Evolutionary conservation across 2,113 vertebrate genomes (phyloP).

Genomic region (Psittacara wagleri): DNA sequence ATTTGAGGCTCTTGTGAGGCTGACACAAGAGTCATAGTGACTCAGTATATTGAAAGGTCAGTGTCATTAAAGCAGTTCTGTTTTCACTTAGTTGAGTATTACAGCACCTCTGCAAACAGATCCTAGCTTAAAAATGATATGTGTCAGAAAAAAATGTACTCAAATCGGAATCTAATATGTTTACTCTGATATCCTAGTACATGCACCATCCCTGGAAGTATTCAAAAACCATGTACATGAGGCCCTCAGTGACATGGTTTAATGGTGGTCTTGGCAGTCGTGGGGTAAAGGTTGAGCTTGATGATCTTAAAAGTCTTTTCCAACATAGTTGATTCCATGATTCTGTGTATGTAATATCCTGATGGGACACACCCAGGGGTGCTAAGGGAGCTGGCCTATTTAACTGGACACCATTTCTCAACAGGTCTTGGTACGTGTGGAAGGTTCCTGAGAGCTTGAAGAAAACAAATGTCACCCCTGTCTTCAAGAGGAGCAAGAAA

Average conservation of each 20-base stretch:
- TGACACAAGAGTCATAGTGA: slow-evolving; percentile 19
- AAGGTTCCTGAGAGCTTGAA: neutral
- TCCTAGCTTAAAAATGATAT: neutral
- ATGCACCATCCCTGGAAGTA: neutral
- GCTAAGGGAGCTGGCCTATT: neutral
- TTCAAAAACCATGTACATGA: neutral
- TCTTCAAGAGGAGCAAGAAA: neutral
- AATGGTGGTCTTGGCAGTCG: neutral
- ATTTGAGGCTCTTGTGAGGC: neutral
- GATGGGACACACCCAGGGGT: neutral
- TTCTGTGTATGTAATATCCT: neutral
- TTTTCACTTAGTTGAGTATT: slow-evolving; percentile 37
- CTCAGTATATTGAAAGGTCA: slow-evolving; percentile 44
- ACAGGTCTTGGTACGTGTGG: neutral
- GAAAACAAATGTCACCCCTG: neutral
- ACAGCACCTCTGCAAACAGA: neutral
- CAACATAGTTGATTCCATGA: neutral
- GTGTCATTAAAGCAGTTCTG: slow-evolving; percentile 26
- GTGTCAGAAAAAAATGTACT: neutral
- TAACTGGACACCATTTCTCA: neutral
- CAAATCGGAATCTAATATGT: neutral
- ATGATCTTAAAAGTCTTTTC: neutral
- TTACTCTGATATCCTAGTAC: neutral
- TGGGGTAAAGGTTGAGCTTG: neutral
- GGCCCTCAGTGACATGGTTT: neutral